Percentiles rank a stretch among this genome's conserved stretches.
Evolutionary conservation across 2,113 vertebrate genomes (phyloP).

Genomic region (Pseudonaja textilis): DNA sequence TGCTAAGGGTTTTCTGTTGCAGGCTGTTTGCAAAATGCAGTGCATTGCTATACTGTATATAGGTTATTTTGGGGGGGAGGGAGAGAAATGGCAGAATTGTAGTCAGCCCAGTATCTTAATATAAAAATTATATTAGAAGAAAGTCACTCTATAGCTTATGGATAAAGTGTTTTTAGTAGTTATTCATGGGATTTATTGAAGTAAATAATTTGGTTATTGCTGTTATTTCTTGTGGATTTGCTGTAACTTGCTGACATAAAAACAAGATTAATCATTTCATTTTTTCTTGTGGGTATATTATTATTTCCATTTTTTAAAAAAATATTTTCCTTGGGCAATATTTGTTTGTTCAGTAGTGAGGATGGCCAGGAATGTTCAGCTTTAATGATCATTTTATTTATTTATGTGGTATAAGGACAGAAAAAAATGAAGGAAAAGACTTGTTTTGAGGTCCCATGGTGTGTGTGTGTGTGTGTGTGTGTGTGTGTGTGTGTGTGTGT

Average conservation of each 20-base stretch:
- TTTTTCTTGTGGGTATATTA: not conserved
- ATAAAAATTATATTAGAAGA: not conserved
- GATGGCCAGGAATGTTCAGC: not conserved
- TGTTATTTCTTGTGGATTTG: not conserved
- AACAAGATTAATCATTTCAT: not conserved
- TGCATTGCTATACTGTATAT: not conserved
- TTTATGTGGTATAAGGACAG: not conserved
- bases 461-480: not conserved
- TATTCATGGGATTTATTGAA: not conserved
- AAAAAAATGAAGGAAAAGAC: not conserved
- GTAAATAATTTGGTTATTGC: not conserved
- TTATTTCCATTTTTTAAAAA: not conserved
- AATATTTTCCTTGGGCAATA: not conserved
- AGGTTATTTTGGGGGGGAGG: not conserved
- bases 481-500: not conserved
- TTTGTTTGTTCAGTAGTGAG: not conserved
- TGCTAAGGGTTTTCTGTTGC: not conserved
- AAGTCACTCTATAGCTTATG: not conserved
- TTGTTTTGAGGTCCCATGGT: not conserved
- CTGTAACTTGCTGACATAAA: not conserved
- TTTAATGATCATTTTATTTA: not conserved
- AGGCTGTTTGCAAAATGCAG: not conserved
- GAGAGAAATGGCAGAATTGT: not conserved
- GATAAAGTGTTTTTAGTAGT: not conserved
- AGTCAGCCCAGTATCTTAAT: not conserved